Evolutionary conservation across 2,888 invertebrate species (phyloP), one percentile per base, ranked within the genome.

Genomic region (Hecatera dysodea): DNA sequence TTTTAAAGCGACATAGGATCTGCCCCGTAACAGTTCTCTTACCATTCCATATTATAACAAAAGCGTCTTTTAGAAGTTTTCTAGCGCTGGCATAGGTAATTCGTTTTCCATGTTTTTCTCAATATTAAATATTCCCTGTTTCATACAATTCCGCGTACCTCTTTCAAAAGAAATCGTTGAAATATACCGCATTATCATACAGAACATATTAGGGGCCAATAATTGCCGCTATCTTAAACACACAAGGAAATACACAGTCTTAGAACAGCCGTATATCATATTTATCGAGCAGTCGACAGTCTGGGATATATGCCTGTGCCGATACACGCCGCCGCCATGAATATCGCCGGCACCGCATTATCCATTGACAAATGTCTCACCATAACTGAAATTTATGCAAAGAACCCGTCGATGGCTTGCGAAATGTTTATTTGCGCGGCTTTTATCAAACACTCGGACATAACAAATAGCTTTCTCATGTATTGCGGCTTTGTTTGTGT

Each of bases 321-420:
- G 79, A 86, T 83, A 86, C 75, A 81, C 67, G 72, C 55, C 75
- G 52, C 60, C 59, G 52, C 82, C 79, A 83, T 85, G 88, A 87
- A 87, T 86, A 88, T 85, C 80, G 85, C 83, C 75, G 55, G 57
- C 67, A 67, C 78, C 81, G 85, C 86, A 87, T 89, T 89, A 86
- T 85, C 82, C 86, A 77, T 85, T 89, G 90, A 90, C 89, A 90
- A 90, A 90, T 90, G 89, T 87, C 81, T 87, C 82, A 76, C 86
- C 85, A 88, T 88, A 90, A 89, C 86, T 83, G 80, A 79, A 87
- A 88, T 87, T 80, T 87, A 89, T 89, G 86, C 85, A 88, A 88
- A 89, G 80, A 81, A 78, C 78, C 81, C 81, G 80, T 78, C 83
- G 84, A 85, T 83, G 83, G 75, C 53, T 61, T 68, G 79, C 56